Evolutionary conservation across 2,888 invertebrate genomes (phyloP), one percentile per base, ranked within the genome.

Genomic region (Mechanitis messenoides): DNA sequence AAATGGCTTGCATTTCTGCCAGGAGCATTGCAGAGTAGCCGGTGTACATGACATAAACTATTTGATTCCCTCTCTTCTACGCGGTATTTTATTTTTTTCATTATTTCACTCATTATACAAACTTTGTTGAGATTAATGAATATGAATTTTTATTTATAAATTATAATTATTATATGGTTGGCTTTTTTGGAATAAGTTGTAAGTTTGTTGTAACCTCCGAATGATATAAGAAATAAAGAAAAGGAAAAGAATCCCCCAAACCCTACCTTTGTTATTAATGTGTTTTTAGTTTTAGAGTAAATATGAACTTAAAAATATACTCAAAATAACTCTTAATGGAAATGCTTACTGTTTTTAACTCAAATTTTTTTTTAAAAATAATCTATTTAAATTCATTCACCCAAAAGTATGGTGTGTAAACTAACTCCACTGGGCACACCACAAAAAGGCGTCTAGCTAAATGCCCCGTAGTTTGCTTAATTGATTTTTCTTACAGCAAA

Each of bases 311-410:
- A 20, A 20, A 20, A 20, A 20, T 20, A 20, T 20, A 20, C 20
- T 20, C 20, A 20, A 20, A 20, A 20, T 20, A 20, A 20, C 20
- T 20, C 20, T 20, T 20, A 20, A 20, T 20, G 20, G 20, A 20
- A 20, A 20, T 20, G 20, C 20, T 20, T 20, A 31, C 31, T 11
- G 7, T 7, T 20, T 7, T 50, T 5, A 9, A 50, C 31, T 28
- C 7, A 45, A 57, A 60, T 58, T 61, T 55, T 53, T 33, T 56
- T n/a, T 56, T 57, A 60, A 33, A 61, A 64, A 63, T 70, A 66
- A 67, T 65, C 57, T 69, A 71, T 71, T 72, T 61, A 70, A 71
- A 72, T 71, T 67, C 68, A 72, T 70, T 72, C 72, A 65, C 64
- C 56, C 60, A 67, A 69, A 60, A 65, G 60, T 38, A 42, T 53